Conservation (phyloP, 1,140 invertebrate genomes). For the Liolophura sinensis region DNA sequence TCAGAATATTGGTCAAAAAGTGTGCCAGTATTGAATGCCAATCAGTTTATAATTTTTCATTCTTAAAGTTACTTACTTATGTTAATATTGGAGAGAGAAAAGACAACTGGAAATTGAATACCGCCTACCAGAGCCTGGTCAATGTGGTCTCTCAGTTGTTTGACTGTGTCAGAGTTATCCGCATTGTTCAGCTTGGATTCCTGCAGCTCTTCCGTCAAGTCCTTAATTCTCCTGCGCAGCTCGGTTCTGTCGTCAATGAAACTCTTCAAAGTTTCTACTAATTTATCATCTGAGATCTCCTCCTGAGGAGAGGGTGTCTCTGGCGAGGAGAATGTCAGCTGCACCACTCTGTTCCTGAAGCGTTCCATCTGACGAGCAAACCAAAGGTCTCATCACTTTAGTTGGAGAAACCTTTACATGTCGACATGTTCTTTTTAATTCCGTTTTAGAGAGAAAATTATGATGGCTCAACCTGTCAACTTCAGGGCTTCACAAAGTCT, state of each 20-base stretch:
- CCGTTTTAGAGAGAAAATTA: too few species aligned
- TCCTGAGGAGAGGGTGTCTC: conserved; percentile 47
- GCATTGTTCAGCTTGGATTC: conserved; percentile 33
- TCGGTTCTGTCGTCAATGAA: conserved; percentile 47
- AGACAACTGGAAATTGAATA: not conserved
- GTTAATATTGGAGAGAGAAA: conserved; percentile 1
- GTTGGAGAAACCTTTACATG: too few species aligned
- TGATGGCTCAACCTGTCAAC: too few species aligned
- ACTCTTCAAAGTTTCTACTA: conserved; percentile 49
- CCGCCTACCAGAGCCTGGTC: conserved; percentile 34
- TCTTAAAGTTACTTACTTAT: too few species aligned
- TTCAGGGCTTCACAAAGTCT: too few species aligned
- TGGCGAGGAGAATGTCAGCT: conserved; percentile 52
- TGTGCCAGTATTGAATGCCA: too few species aligned
- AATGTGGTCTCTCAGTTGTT: conserved; percentile 41
- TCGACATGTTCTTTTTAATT: too few species aligned
- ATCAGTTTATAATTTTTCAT: too few species aligned
- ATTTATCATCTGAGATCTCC: conserved; percentile 53
- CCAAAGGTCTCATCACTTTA: too few species aligned
- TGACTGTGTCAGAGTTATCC: conserved; percentile 34
- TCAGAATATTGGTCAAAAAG: too few species aligned
- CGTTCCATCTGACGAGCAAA: too few species aligned
- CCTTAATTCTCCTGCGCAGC: conserved; percentile 36
- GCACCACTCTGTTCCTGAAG: conserved; percentile 18
- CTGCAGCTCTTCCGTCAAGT: conserved; percentile 40